Percentiles rank a stretch among this genome's conserved stretches.
These are phyloP conservation scores for Alitta virens DNA, from an alignment of 2,888 invertebrate genomes.

Conservation along the genomic window DNA sequence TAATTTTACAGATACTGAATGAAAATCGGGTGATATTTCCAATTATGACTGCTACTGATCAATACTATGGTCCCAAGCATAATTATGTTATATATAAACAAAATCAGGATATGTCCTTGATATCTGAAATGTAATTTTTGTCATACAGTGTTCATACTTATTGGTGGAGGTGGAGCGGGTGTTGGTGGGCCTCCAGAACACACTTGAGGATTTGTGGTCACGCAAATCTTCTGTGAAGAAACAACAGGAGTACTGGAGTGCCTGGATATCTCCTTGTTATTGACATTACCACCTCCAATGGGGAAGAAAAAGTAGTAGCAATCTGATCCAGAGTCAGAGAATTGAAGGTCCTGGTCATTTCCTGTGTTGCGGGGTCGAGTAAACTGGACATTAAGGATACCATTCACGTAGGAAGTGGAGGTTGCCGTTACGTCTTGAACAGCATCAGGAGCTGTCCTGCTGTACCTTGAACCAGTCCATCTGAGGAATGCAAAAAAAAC, in stretches of 20 bases:
- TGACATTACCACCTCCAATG: constrained; percentile 8
- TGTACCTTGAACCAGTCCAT: no score
- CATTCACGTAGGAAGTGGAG: neutral
- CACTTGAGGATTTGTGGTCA: neutral
- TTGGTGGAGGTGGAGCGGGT: no score
- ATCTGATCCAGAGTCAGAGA: neutral
- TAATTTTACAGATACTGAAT: no score
- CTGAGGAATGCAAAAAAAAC: no score
- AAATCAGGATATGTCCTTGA: no score
- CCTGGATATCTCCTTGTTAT: neutral
- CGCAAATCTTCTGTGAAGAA: neutral
- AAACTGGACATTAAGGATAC: constrained; percentile 4
- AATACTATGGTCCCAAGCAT: no score
- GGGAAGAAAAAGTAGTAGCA: constrained; percentile 19
- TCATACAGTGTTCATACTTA: no score
- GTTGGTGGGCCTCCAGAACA: no score
- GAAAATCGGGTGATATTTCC: no score
- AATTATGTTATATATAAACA: no score
- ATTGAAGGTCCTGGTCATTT: constrained; percentile 8
- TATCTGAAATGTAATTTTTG: no score
- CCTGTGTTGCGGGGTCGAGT: constrained; percentile 3
- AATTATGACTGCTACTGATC: no score
- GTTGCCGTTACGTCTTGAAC: neutral
- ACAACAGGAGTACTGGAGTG: neutral
- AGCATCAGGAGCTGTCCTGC: neutral